phyloP scores from a whole-genome alignment of 2,113 vertebrate species.

The Cisticola juncidis region DNA sequence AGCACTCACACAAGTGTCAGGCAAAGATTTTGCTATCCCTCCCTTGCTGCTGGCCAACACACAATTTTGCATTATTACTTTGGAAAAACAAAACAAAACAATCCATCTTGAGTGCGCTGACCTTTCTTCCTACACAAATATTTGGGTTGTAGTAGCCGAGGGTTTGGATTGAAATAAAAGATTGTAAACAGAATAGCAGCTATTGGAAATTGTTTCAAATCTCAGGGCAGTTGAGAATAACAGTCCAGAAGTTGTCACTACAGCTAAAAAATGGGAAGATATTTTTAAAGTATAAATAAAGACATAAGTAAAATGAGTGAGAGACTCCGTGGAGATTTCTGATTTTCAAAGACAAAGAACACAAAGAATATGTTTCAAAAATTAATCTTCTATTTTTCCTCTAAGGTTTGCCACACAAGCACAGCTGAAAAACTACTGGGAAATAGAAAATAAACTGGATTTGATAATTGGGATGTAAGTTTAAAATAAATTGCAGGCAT shows the following conservation, averaged over 20 bases:
- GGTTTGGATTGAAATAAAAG: neutral
- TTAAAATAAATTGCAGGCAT: neutral
- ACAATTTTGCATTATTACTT: neutral
- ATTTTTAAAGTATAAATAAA: neutral
- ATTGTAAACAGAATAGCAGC: neutral
- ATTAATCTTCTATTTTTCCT: neutral
- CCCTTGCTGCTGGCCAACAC: neutral
- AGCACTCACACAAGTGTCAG: neutral
- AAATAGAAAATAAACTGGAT: neutral
- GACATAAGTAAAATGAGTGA: neutral
- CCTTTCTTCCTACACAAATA: neutral
- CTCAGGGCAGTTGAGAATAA: neutral
- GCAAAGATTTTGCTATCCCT: neutral
- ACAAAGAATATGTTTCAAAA: neutral
- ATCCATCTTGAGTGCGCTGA: fast-evolving
- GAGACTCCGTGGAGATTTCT: neutral
- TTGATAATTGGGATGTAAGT: neutral
- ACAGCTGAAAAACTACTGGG: neutral
- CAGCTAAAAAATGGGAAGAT: neutral
- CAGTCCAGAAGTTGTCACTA: neutral
- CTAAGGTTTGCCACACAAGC: neutral
- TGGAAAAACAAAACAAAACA: neutral
- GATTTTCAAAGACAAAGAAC: neutral
- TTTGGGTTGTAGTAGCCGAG: neutral
- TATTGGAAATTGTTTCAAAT: neutral